These are phyloP conservation scores for Sebastes taczanowskii DNA, from an alignment of 2,797 vertebrate species.

Conservation along the genomic window DNA sequence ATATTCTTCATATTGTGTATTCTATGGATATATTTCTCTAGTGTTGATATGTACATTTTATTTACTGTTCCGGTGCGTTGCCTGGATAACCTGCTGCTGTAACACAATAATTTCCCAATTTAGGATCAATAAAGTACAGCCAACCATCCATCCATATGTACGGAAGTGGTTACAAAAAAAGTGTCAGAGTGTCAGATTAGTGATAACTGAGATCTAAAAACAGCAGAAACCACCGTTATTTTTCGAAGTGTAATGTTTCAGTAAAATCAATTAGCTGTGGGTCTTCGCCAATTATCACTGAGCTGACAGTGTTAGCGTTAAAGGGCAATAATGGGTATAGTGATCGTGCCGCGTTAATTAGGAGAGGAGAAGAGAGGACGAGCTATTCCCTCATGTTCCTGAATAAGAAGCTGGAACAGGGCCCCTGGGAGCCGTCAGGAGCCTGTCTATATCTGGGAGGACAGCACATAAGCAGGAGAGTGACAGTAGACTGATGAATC, in stretches of 20 bases:
- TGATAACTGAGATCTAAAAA: conserved; percentile 50
- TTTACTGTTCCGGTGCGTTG: no score
- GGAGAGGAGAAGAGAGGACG: conserved; percentile 71
- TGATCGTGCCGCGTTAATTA: conserved; percentile 77
- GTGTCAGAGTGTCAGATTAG: neutral
- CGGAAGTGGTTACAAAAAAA: neutral
- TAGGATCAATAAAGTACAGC: no score
- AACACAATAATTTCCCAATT: no score
- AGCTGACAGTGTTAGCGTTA: conserved; percentile 56
- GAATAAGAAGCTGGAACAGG: conserved; percentile 86
- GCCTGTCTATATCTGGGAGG: conserved; percentile 76
- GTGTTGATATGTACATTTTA: no score
- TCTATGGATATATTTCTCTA: no score
- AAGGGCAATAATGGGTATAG: conserved; percentile 65
- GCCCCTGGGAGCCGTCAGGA: conserved; percentile 72
- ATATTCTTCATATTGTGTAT: no score
- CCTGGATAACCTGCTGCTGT: no score
- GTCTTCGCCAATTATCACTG: conserved; percentile 48
- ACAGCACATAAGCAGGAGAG: conserved; percentile 52
- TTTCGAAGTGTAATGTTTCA: conserved; percentile 21
- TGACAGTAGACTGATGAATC: conserved; percentile 36
- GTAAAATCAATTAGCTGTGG: conserved; percentile 45
- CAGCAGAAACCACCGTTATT: conserved; percentile 1
- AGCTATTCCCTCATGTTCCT: conserved; percentile 80
- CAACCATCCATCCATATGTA: neutral